Evolutionary conservation across 2,888 invertebrate genomes (phyloP), one percentile per base, ranked within the genome.

Genomic region (Lasioglossum villosulum): DNA sequence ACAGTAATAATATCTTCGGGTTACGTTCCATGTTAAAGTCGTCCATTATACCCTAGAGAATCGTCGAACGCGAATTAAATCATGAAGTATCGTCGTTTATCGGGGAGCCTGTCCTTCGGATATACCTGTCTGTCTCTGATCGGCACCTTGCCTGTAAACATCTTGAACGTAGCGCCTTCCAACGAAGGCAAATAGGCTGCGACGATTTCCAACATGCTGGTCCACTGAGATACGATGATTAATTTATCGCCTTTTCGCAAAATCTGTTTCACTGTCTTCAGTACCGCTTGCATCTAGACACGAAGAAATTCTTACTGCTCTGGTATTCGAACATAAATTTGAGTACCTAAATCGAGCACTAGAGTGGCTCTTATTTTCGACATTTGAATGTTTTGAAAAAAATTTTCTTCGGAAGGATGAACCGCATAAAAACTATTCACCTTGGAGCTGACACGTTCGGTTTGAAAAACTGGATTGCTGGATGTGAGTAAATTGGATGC

Each of bases 181-280:
- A 98, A 95, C 0, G 96, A 94, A 27, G 95, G 94, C 74, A 99
- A 95, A 93, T 97, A 97, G 0, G 94, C 92, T 56, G 96, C 96
- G 14, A 99, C 95, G 66, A 99, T 96, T 0, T 97, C 95, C 12
- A 99, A 95, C 92, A 98, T 97, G 0, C 97, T 96, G 0, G 98
- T 97, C 99, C 99, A 99, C 93, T 99, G 99, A 0, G 99, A 99
- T 0, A 99, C 98, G 8, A 99, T 96, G 10, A 98, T 97, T 0
- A 97, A 96, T 94, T 98, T 98, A 87, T 98, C 97, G 0, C 95
- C 95, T 92, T 90, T 92, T 1, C 90, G 83, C 34, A 95, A 45
- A 66, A 93, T 96, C 16, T 96, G 95, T 81, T 96, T 92, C 0
- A 97, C 93, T 6, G 96, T 96, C 19, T 96, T 94, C 89, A 97